phyloP scores from a whole-genome alignment of 1,140 invertebrate genomes.

The Drosophila ambigua region DNA sequence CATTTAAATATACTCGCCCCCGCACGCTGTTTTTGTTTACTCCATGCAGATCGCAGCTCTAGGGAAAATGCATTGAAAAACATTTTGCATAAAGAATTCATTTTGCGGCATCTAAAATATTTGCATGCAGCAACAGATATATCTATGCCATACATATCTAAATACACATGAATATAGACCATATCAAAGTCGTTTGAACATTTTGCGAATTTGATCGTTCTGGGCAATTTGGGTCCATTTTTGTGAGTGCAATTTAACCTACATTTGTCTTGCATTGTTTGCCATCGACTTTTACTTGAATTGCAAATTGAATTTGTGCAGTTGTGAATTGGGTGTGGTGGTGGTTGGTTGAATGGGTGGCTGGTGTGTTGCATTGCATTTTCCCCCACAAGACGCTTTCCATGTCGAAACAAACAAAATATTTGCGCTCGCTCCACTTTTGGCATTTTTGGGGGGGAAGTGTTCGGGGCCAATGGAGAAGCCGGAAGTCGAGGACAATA shows the following conservation, averaged over 20 bases:
- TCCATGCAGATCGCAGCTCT: too few species aligned
- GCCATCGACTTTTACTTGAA: conserved; percentile 12
- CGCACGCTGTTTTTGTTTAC: too few species aligned
- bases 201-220: not conserved
- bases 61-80: too few species aligned
- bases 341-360: not conserved
- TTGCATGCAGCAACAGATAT: too few species aligned
- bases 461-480: not conserved
- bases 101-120: too few species aligned
- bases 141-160: not conserved
- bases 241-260: not conserved
- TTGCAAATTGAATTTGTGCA: conserved; percentile 36
- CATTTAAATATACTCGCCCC: too few species aligned
- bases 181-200: not conserved
- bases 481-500: conserved; percentile 22
- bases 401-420: conserved; percentile 21
- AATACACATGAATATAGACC: not conserved
- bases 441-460: conserved; percentile 28
- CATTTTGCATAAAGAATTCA: too few species aligned
- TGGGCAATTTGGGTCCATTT: not conserved
- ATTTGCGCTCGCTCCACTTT: conserved; percentile 5
- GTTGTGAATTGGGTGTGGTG: conserved; percentile 5
- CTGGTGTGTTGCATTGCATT: not conserved
- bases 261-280: conserved; percentile 19
- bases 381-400: too few species aligned